These are phyloP conservation scores for Thysanoteuthis rhombus DNA, from an alignment of 2,888 invertebrate species.

Conservation along the genomic window DNA sequence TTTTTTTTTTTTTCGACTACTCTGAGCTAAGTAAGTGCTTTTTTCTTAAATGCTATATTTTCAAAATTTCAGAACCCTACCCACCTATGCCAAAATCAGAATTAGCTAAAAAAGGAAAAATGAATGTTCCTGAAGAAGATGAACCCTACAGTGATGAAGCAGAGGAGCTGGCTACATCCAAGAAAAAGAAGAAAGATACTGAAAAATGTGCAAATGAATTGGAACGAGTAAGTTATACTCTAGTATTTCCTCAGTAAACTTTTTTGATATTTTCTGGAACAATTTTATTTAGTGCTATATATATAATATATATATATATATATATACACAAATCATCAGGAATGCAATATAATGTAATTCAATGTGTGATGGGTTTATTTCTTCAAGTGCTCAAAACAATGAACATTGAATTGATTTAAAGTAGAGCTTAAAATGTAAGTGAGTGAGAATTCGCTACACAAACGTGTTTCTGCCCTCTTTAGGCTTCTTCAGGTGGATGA, in stretches of 20 bases:
- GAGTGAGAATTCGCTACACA: too few species aligned
- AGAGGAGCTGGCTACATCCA: constrained; percentile 31
- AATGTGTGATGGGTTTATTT: too few species aligned
- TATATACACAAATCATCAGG: too few species aligned
- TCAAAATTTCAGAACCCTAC: constrained; percentile 52
- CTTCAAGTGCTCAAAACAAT: too few species aligned
- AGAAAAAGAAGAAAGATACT: constrained; percentile 41
- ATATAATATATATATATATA: too few species aligned
- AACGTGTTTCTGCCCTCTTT: too few species aligned
- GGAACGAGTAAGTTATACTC: constrained; percentile 55
- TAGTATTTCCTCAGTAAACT: not conserved
- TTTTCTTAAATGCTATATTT: not conserved
- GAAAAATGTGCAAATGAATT: constrained; percentile 53
- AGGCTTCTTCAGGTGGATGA: too few species aligned
- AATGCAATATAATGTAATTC: too few species aligned
- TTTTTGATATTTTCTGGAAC: not conserved
- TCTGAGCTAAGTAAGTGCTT: not conserved
- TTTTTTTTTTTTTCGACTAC: not conserved
- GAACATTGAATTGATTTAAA: too few species aligned
- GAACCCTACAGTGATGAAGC: constrained; percentile 47
- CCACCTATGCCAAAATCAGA: constrained; percentile 62
- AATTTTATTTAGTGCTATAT: too few species aligned
- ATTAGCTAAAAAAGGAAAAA: constrained; percentile 53
- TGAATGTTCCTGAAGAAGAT: constrained; percentile 51
- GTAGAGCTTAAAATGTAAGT: too few species aligned